Percentiles rank a stretch among this genome's conserved stretches.
These are phyloP conservation scores for Bergia sp. DNA, from an alignment of 92 coral and sea anemone species.

Conservation along the genomic window DNA sequence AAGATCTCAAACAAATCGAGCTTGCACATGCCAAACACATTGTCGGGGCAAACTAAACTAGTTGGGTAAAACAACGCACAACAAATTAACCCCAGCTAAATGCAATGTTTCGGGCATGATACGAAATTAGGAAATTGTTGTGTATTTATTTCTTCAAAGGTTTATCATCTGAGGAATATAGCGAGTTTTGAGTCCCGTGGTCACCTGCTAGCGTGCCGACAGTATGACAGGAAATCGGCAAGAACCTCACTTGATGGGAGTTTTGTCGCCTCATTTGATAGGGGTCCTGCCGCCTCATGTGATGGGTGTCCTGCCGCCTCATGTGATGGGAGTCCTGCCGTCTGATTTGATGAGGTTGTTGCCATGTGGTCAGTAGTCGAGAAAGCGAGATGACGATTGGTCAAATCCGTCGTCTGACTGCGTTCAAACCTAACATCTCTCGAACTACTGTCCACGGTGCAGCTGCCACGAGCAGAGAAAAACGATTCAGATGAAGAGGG, in stretches of 20 bases:
- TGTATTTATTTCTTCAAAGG: not conserved
- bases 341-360: not conserved
- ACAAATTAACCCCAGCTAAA: too few species aligned
- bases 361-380: not conserved
- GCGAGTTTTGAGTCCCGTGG: not conserved
- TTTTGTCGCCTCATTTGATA: not conserved
- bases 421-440: not conserved
- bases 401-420: not conserved
- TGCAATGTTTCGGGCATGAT: too few species aligned
- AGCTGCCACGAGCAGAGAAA: not conserved
- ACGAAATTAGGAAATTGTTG: not conserved
- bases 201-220: constrained; percentile 21
- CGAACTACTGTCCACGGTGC: not conserved
- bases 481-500: not conserved
- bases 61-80: too few species aligned
- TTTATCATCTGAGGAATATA: not conserved
- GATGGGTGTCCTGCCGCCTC: not conserved
- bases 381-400: not conserved
- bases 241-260: constrained; percentile 20
- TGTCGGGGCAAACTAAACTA: too few species aligned
- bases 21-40: too few species aligned
- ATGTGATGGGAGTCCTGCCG: not conserved
- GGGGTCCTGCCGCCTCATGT: not conserved
- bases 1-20: too few species aligned
- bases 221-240: constrained; percentile 28